Evolutionary conservation across 2,888 invertebrate species (phyloP).

Genomic region (Tenodera sinensis): DNA sequence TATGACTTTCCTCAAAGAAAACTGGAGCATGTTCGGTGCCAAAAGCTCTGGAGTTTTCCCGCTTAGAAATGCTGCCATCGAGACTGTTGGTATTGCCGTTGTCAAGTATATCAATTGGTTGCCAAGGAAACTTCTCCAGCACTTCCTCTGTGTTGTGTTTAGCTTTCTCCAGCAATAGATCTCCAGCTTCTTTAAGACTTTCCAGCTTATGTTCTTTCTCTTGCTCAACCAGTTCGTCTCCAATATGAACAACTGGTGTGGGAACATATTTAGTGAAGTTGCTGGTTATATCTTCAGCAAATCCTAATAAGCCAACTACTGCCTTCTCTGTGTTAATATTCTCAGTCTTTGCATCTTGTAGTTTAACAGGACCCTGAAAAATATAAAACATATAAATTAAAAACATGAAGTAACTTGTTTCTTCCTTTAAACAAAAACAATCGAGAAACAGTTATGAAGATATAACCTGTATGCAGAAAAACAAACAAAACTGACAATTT

Average conservation of each 20-base stretch:
- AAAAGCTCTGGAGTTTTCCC: constrained; percentile 26
- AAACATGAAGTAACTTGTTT: neutral
- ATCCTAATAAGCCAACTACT: neutral
- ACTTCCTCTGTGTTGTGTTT: neutral
- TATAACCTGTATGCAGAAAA: too few species aligned
- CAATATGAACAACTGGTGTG: constrained; percentile 45
- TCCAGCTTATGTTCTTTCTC: constrained; percentile 29
- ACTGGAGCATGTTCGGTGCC: constrained; percentile 24
- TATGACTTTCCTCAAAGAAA: neutral
- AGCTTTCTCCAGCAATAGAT: constrained; percentile 24
- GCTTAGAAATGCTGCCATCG: constrained; percentile 7
- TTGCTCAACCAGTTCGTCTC: constrained; percentile 41
- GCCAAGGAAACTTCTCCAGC: constrained; percentile 8
- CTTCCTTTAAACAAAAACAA: too few species aligned
- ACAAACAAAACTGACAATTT: too few species aligned
- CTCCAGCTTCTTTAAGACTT: constrained; percentile 32
- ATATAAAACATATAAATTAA: neutral
- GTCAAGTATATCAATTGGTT: constrained; percentile 17
- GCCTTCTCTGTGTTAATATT: neutral
- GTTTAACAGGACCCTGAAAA: neutral
- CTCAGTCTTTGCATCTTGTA: neutral
- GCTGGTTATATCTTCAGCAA: neutral
- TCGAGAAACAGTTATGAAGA: too few species aligned
- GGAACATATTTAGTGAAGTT: constrained; percentile 39
- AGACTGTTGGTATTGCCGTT: constrained; percentile 16